These are phyloP conservation scores for Scomberomorus guttatus DNA, from an alignment of 2,797 vertebrate species.

Conservation along the genomic window DNA sequence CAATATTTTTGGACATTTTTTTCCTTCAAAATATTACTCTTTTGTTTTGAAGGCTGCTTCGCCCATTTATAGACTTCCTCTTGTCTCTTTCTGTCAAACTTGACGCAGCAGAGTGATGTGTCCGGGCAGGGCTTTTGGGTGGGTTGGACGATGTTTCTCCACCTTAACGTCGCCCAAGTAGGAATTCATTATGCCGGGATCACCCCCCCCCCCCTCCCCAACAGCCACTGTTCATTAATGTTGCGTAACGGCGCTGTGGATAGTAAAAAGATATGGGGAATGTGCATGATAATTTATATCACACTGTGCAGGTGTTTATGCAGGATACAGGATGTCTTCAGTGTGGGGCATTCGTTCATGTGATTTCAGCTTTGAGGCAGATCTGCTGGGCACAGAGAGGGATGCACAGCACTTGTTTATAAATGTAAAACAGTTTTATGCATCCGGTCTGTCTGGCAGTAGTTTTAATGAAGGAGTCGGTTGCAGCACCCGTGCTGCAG, in stretches of 20 bases:
- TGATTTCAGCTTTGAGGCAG: conserved; percentile 1
- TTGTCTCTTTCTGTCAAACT: not conserved
- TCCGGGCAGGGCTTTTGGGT: conserved; percentile 4
- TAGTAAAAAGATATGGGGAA: not conserved
- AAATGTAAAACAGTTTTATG: conserved; percentile 3
- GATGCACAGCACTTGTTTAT: not conserved
- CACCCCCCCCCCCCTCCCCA: not conserved
- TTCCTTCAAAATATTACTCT: not conserved
- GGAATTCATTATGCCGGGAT: not conserved
- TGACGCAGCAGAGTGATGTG: conserved; percentile 18
- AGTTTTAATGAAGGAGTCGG: conserved; percentile 20
- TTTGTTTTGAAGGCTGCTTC: conserved; percentile 15
- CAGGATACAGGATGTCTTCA: not conserved
- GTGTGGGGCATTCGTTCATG: not conserved
- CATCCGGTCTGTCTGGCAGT: conserved; percentile 35
- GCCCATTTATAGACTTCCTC: not conserved
- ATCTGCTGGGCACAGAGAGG: not conserved
- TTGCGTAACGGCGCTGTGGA: conserved; percentile 9
- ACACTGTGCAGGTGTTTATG: not conserved
- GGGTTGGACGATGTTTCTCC: not conserved
- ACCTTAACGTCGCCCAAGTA: not conserved
- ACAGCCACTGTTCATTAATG: not conserved
- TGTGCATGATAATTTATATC: not conserved
- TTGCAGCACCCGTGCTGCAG: conserved; percentile 34
- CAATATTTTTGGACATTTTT: too few species aligned